A percentile compares a stretch with the other conserved stretches of the same genome.
phyloP scores from a whole-genome alignment of 2,888 invertebrate genomes.

The Netelia fuscicornis region DNA sequence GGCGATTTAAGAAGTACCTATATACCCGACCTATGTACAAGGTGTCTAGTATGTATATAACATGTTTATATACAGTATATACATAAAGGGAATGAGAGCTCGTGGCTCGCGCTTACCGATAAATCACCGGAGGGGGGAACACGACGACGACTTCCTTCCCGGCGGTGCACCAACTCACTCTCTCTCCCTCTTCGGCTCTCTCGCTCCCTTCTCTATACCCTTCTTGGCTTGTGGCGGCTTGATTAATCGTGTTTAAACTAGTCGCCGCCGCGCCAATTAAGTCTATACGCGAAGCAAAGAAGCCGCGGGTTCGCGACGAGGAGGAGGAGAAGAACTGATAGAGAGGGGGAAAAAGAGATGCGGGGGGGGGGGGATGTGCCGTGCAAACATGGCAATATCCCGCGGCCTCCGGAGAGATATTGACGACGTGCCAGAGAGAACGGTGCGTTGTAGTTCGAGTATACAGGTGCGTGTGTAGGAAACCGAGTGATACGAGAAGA shows the following conservation, averaged over 20 bases:
- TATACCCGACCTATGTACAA: slow-evolving; percentile 7
- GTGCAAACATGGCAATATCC: slow-evolving; percentile 61
- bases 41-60: not conserved
- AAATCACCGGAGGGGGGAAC: slow-evolving; percentile 55
- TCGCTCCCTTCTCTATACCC: slow-evolving; percentile 41
- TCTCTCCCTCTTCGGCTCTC: slow-evolving; percentile 46
- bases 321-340: slow-evolving; percentile 31
- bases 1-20: slow-evolving; percentile 33
- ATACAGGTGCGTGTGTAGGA: not conserved
- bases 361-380: slow-evolving; percentile 57
- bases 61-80: not conserved
- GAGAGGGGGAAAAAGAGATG: not conserved
- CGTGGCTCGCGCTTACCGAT: slow-evolving; percentile 63
- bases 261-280: slow-evolving; percentile 83
- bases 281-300: slow-evolving; percentile 73
- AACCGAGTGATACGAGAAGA: not conserved
- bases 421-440: slow-evolving; percentile 39
- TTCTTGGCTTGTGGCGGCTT: slow-evolving; percentile 74
- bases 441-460: not conserved
- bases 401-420: slow-evolving; percentile 17
- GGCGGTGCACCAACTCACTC: slow-evolving; percentile 61
- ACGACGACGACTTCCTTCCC: slow-evolving; percentile 45
- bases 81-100: slow-evolving; percentile 40
- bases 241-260: slow-evolving; percentile 84
- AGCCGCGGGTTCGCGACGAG: slow-evolving; percentile 53